Evolutionary conservation across 1,140 invertebrate species (phyloP).

Genomic region (Megalonaias nervosa): DNA sequence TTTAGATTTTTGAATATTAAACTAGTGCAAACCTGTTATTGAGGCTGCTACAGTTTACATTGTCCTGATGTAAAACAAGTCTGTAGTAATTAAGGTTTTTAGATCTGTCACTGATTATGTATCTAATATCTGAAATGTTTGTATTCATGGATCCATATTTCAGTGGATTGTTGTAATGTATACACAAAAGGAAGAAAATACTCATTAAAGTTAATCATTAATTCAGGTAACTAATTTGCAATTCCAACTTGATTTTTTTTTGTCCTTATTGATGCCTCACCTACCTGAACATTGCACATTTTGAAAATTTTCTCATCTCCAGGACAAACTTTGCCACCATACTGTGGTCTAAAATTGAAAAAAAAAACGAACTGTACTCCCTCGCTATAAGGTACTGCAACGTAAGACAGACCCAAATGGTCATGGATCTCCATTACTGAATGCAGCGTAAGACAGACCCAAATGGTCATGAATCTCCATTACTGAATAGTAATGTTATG

Average conservation of each 20-base stretch:
- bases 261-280: background rate
- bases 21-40: too few species aligned
- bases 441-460: too few species aligned
- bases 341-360: conserved; percentile 69
- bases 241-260: conserved; percentile 18
- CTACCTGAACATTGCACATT: conserved; percentile 72
- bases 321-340: conserved; percentile 81
- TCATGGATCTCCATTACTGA: background rate
- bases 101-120: too few species aligned
- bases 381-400: too few species aligned
- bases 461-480: background rate
- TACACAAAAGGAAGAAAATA: background rate
- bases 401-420: too few species aligned
- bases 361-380: background rate
- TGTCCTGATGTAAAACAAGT: too few species aligned
- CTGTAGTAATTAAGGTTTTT: too few species aligned
- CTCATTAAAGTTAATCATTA: background rate
- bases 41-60: too few species aligned
- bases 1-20: too few species aligned
- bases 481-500: too few species aligned
- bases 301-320: conserved; percentile 84
- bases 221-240: background rate
- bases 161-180: background rate
- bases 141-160: too few species aligned
- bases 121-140: too few species aligned